A percentile compares a stretch with the other conserved stretches of the same genome.
These are phyloP conservation scores for Drosophila trapezifrons DNA, from an alignment of 1,140 invertebrate species.

Conservation along the genomic window DNA sequence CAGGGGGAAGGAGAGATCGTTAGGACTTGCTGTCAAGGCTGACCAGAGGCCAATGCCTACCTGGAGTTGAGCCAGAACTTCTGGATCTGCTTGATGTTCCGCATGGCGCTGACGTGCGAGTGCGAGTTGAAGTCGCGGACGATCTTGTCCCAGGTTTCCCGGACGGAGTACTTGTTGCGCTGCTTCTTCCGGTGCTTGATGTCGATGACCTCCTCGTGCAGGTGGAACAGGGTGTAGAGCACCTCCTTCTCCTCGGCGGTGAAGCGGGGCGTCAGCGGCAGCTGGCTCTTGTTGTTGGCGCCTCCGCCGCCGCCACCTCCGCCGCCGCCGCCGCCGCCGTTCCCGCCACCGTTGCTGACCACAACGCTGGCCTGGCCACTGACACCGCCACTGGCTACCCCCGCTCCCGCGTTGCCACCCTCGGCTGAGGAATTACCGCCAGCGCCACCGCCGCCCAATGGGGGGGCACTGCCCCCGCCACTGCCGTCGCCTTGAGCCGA, in stretches of 20 bases:
- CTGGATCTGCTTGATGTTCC: slow-evolving; percentile 82
- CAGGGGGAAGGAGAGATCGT: neutral
- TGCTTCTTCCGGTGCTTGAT: slow-evolving; percentile 81
- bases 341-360: slow-evolving; percentile 32
- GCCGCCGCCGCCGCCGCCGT: neutral
- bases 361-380: slow-evolving; percentile 26
- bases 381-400: neutral
- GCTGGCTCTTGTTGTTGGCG: slow-evolving; percentile 47
- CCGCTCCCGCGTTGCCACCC: slow-evolving; percentile 21
- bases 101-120: slow-evolving; percentile 70
- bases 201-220: slow-evolving; percentile 82
- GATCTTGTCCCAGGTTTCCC: slow-evolving; percentile 82
- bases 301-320: neutral
- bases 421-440: slow-evolving; percentile 38
- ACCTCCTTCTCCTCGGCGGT: slow-evolving; percentile 81
- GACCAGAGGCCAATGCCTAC: slow-evolving; percentile 14
- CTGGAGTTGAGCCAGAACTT: slow-evolving; percentile 84
- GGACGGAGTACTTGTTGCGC: slow-evolving; percentile 79
- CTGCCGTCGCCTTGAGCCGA: slow-evolving; percentile 39
- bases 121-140: slow-evolving; percentile 79
- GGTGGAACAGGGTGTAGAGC: slow-evolving; percentile 74
- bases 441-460: slow-evolving; percentile 24
- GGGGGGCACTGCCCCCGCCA: slow-evolving; percentile 29
- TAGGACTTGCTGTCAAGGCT: neutral
- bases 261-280: slow-evolving; percentile 78